Conservation (phyloP, 2,888 invertebrate species). For the Phorcus lineatus region DNA sequence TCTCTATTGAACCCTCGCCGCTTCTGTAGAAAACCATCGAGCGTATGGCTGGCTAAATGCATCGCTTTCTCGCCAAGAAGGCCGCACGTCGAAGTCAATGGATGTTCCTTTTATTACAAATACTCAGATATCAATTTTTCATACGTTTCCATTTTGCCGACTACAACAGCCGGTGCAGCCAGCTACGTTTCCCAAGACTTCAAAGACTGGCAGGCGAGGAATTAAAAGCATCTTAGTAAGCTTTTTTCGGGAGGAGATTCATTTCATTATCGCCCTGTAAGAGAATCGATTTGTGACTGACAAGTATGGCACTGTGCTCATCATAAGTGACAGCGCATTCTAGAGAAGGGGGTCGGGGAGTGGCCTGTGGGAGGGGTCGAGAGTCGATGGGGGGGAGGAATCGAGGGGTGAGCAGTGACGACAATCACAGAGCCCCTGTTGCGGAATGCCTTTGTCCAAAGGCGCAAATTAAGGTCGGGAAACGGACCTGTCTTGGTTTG, state of each 20-base stretch:
- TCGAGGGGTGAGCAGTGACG: not conserved
- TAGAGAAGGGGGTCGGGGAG: not conserved
- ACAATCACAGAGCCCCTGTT: slow-evolving; percentile 10
- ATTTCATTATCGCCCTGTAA: slow-evolving; percentile 16
- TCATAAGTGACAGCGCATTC: slow-evolving; percentile 7
- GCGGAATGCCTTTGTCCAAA: slow-evolving; percentile 12
- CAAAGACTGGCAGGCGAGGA: slow-evolving; percentile 33
- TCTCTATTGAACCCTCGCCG: not conserved
- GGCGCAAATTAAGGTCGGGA: slow-evolving; percentile 19
- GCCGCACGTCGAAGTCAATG: slow-evolving; percentile 30
- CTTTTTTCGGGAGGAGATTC: slow-evolving; percentile 25
- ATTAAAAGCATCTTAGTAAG: slow-evolving; percentile 40
- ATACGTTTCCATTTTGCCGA: slow-evolving; percentile 24
- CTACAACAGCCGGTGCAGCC: slow-evolving; percentile 28
- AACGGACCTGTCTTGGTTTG: slow-evolving; percentile 2
- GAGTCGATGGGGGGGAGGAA: not conserved
- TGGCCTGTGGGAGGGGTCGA: not conserved
- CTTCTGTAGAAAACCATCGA: not conserved
- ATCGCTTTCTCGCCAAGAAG: slow-evolving; percentile 12
- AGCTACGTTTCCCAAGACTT: slow-evolving; percentile 36
- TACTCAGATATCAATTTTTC: slow-evolving; percentile 32
- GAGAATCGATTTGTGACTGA: slow-evolving; percentile 18
- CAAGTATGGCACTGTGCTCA: slow-evolving; percentile 2
- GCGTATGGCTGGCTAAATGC: slow-evolving; percentile 22
- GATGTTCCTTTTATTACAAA: slow-evolving; percentile 28